phyloP scores from a whole-genome alignment of 2,888 invertebrate genomes.

The Eupithecia dodoneata region DNA sequence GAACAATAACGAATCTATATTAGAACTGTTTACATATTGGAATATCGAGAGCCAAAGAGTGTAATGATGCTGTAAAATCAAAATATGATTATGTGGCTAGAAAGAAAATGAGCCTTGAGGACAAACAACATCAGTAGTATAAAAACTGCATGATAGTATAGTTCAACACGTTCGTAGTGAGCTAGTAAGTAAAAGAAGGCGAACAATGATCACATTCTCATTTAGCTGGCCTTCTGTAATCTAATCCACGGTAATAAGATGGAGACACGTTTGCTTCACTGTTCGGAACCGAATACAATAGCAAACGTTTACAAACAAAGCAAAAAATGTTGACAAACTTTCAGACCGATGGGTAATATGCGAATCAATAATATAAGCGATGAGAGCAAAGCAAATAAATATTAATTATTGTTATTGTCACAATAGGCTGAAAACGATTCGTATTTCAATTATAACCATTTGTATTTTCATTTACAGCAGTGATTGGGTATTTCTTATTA shows the following conservation, averaged over 20 bases:
- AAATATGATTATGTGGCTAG: not conserved
- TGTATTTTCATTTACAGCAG: not conserved
- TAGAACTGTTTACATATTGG: not conserved
- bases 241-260: constrained; percentile 58
- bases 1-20: not conserved
- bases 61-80: not conserved
- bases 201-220: constrained; percentile 55
- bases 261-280: constrained; percentile 59
- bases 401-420: not conserved
- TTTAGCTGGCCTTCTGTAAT: constrained; percentile 63
- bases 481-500: not conserved
- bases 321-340: constrained; percentile 29
- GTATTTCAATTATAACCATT: not conserved
- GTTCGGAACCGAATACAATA: constrained; percentile 43
- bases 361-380: constrained; percentile 5
- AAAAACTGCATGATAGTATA: not conserved
- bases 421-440: not conserved
- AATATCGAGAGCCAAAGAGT: not conserved
- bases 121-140: not conserved
- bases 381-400: not conserved
- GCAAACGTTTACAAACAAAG: constrained; percentile 32
- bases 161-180: constrained; percentile 29
- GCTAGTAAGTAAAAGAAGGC: constrained; percentile 29
- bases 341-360: constrained; percentile 5
- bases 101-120: not conserved